phyloP scores from a whole-genome alignment of 2,113 vertebrate genomes.

The Coreoperca whiteheadi region DNA sequence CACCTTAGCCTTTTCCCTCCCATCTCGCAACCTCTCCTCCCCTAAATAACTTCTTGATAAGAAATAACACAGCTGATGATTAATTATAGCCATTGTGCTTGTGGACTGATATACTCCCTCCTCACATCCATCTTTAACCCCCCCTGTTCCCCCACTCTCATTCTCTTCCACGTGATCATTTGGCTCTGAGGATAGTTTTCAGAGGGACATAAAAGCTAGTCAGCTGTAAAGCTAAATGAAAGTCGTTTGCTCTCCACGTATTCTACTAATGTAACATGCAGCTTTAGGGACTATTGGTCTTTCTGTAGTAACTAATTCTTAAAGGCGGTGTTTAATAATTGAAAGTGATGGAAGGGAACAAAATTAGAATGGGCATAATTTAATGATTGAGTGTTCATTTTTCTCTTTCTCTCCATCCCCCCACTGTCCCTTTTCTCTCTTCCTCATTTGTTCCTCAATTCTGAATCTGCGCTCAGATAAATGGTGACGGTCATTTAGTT shows the following conservation, averaged over 20 bases:
- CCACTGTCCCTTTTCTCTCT: conserved; percentile 74
- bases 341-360: conserved; percentile 89
- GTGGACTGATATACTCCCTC: conserved; percentile 81
- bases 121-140: conserved; percentile 79
- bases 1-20: conserved; percentile 45
- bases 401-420: conserved; percentile 70
- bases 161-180: conserved; percentile 69
- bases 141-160: conserved; percentile 39
- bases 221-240: conserved; percentile 89
- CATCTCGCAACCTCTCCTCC: conserved; percentile 49
- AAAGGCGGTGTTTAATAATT: conserved; percentile 88
- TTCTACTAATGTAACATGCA: conserved; percentile 85
- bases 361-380: conserved; percentile 90
- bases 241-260: conserved; percentile 86
- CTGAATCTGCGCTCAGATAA: conserved; percentile 86
- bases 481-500: conserved; percentile 89
- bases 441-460: conserved; percentile 48
- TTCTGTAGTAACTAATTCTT: conserved; percentile 87
- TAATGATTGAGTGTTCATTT: conserved; percentile 83
- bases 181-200: conserved; percentile 78
- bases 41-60: conserved; percentile 83
- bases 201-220: conserved; percentile 87
- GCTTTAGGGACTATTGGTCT: conserved; percentile 89
- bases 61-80: conserved; percentile 81
- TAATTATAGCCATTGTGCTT: conserved; percentile 83